Evolutionary conservation across 2,797 vertebrate species (phyloP).

Genomic region (Mormyrops boulengeri): DNA sequence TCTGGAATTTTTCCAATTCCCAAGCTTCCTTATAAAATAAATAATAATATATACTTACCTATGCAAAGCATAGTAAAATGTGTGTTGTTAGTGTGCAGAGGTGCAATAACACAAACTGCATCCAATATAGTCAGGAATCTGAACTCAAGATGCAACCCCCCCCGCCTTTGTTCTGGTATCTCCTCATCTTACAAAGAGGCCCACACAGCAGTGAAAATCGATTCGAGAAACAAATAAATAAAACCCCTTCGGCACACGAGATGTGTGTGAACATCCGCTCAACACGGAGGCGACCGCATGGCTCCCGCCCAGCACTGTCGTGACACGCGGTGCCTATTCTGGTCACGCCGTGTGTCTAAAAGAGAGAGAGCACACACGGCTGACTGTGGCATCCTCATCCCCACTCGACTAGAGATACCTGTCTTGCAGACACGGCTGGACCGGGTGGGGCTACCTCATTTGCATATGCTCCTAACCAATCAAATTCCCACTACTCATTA

Average conservation of each 20-base stretch:
- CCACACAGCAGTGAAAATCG: background rate
- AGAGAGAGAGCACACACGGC: background rate
- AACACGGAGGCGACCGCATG: background rate
- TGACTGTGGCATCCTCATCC: background rate
- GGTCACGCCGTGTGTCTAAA: background rate
- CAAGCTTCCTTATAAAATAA: background rate
- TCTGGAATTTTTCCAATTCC: background rate
- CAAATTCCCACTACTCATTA: constrained; percentile 41
- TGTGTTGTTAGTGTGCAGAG: background rate
- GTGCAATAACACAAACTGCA: background rate
- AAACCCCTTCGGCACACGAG: background rate
- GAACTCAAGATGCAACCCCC: background rate
- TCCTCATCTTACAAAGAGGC: background rate
- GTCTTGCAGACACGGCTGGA: background rate
- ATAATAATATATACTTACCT: background rate
- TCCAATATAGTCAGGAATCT: background rate
- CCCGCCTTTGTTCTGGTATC: background rate
- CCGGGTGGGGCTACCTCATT: constrained; percentile 11
- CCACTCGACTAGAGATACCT: background rate
- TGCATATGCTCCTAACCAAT: constrained; percentile 44
- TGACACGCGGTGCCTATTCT: background rate
- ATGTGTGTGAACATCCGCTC: background rate
- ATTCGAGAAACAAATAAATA: background rate
- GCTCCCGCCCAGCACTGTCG: background rate
- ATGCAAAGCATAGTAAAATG: background rate